Evolutionary conservation across 2,888 invertebrate species (phyloP), one percentile per base, ranked within the genome.

Genomic region (Drosophila anomalipes): DNA sequence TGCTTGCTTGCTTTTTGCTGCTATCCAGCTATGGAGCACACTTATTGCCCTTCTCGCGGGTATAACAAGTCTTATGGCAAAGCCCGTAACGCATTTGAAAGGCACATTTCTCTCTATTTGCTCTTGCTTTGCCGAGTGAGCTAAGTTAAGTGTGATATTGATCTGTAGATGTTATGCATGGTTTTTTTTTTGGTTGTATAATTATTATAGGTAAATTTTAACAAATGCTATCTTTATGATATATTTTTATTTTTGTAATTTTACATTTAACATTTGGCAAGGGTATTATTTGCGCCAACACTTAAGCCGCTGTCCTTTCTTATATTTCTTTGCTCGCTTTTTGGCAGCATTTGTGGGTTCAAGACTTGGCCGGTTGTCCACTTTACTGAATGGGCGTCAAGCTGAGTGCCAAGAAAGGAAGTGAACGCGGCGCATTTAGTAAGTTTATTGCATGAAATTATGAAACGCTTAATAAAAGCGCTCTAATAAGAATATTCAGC

Each of bases 401-500:
- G 82, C 52, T 47, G 70, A 88, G 90, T 77, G 86, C 74, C 77
- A 79, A 73, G 85, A 84, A 91, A 84, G 74, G 90, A 80, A 81
- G 85, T 72, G 71, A 81, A 75, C 69, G 86, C 77, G 71, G 51
- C 66, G 91, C 89, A 91, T 91, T 88, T 88, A 91, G 86, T 76
- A 88, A 88, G 89, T 88, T 88, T 90, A 91, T 89, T 86, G 90
- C 91, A 81, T 86, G 77, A 77, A 91, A 88, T 91, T 88, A 88
- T 88, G 91, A 88, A 86, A 82, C 74, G 83, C 79, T 82, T 90
- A 85, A 81, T 74, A 77, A 80, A 83, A 82, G 67, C 64, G 61
- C 49, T 52, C 63, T 39, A 22, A 41, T 47, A 33, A 28, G 56
- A 52, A 66, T 39, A 53, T 39, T 69, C 37, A 39, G 51, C 26